These are phyloP conservation scores for Otolemur garnettii DNA, from an alignment of 2,113 vertebrate species.

Conservation along the genomic window DNA sequence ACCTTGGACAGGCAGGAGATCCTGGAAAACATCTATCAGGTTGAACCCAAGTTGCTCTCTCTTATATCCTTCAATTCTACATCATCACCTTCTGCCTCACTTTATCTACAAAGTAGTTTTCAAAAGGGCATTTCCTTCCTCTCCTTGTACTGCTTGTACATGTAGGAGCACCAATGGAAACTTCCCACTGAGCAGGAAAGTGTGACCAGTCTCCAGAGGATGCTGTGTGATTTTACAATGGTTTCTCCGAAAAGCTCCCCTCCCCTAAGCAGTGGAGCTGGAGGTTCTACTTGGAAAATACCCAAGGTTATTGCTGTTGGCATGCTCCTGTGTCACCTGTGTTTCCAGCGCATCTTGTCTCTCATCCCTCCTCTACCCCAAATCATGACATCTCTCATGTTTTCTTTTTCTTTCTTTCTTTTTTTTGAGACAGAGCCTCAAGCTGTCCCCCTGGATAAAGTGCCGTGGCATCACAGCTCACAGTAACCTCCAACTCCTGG, in stretches of 20 bases:
- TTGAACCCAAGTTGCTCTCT: not conserved
- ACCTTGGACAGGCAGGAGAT: not conserved
- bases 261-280: not conserved
- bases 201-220: not conserved
- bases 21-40: not conserved
- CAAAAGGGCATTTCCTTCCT: not conserved
- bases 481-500: too few relatives aligned
- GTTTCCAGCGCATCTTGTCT: not conserved
- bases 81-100: not conserved
- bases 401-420: not conserved
- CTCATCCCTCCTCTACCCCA: not conserved
- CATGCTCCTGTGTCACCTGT: not conserved
- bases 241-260: not conserved
- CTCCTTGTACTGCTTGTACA: not conserved
- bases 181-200: not conserved
- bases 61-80: not conserved
- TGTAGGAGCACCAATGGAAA: not conserved
- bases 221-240: not conserved
- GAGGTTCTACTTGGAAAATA: not conserved
- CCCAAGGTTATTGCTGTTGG: not conserved
- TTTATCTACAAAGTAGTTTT: constrained; percentile 1
- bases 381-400: not conserved
- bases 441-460: too few relatives aligned
- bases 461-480: too few relatives aligned
- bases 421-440: too few relatives aligned